phyloP scores from a whole-genome alignment of 2,113 vertebrate species.

The Gallinago media region DNA sequence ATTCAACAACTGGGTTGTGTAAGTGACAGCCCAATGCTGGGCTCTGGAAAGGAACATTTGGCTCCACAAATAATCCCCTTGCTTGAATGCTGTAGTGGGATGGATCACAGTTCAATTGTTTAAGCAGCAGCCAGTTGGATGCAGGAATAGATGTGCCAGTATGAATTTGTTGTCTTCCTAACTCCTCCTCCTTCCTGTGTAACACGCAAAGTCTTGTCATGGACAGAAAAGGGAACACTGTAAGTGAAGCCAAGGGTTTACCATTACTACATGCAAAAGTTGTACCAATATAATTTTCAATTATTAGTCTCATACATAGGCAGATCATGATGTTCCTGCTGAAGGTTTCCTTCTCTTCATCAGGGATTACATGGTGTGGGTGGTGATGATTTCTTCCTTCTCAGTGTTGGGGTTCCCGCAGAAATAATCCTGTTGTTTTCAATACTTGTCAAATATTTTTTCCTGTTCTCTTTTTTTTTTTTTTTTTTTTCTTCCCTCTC shows the following conservation, averaged over 20 bases:
- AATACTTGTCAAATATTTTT: not conserved
- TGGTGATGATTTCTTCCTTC: not conserved
- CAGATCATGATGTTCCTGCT: not conserved
- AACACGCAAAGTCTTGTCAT: not conserved
- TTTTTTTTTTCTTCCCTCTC: not conserved
- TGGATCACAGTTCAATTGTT: not conserved
- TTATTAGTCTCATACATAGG: not conserved
- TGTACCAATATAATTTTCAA: not conserved
- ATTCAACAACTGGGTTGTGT: not conserved
- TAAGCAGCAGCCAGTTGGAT: not conserved
- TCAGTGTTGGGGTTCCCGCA: not conserved
- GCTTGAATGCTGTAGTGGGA: not conserved
- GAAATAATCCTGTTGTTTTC: too few species aligned
- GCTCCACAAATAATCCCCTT: not conserved
- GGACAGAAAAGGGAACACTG: not conserved
- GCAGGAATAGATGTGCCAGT: not conserved
- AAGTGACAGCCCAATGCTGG: not conserved
- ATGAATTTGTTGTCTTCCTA: not conserved
- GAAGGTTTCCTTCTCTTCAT: not conserved
- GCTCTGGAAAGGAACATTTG: not conserved
- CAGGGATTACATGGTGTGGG: not conserved
- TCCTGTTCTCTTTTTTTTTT: not conserved
- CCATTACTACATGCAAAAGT: not conserved
- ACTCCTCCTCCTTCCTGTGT: not conserved
- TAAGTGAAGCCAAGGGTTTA: not conserved